Evolutionary conservation across 2,797 vertebrate genomes (phyloP).

Genomic region (Hoplostethus atlanticus): DNA sequence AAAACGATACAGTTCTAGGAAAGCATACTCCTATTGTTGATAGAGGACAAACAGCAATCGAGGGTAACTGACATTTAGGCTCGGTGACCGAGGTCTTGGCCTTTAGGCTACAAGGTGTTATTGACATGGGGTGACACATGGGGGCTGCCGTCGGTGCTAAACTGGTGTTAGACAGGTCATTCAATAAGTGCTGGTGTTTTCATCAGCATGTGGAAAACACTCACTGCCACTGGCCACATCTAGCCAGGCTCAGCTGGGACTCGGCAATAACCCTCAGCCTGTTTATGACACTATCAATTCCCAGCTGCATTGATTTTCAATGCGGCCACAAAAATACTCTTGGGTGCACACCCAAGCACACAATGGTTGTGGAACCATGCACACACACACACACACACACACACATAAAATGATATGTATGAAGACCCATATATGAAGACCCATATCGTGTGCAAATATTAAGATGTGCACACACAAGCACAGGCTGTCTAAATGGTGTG

Average conservation of each 20-base stretch:
- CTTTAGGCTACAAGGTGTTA: constrained; percentile 13
- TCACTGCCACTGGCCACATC: constrained; percentile 37
- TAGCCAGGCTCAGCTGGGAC: constrained; percentile 59
- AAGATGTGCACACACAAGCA: background rate
- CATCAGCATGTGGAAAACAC: constrained; percentile 36
- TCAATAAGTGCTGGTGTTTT: constrained; percentile 47
- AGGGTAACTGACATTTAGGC: constrained; percentile 31
- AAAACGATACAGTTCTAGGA: background rate
- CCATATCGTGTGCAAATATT: background rate
- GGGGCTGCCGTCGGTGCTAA: constrained; percentile 30
- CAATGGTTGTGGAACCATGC: constrained; percentile 20
- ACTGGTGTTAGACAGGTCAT: constrained; percentile 34
- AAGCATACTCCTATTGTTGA: background rate
- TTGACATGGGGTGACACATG: constrained; percentile 36
- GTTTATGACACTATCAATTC: constrained; percentile 72
- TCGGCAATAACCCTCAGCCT: constrained; percentile 63
- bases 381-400: background rate
- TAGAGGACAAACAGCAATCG: constrained; percentile 14
- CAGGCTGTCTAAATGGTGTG: background rate
- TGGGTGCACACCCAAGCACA: constrained; percentile 36
- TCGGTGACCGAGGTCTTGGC: constrained; percentile 18
- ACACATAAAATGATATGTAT: background rate
- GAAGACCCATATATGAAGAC: too few species aligned
- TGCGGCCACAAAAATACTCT: constrained; percentile 54
- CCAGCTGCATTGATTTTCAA: constrained; percentile 69